phyloP scores from a whole-genome alignment of 2,113 vertebrate species.

The Turnix velox region DNA sequence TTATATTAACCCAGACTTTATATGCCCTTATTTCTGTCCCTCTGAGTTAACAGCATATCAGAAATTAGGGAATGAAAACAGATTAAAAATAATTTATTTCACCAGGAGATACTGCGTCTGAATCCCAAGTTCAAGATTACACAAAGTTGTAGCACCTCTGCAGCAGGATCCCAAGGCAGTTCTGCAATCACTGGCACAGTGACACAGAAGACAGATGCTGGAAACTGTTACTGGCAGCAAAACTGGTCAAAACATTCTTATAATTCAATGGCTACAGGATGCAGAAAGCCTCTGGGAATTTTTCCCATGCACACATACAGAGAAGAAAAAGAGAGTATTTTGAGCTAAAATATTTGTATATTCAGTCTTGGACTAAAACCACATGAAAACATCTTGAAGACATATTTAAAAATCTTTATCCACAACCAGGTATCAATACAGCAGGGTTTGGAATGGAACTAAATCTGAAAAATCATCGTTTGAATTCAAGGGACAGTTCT shows the following conservation, averaged over 20 bases:
- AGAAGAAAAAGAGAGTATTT: neutral
- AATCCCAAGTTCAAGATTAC: neutral
- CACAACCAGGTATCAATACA: neutral
- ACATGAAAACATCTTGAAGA: neutral
- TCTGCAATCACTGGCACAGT: neutral
- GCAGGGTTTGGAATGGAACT: neutral
- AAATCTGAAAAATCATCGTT: neutral
- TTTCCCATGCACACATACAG: neutral
- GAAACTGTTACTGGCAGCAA: neutral
- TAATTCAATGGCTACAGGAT: neutral
- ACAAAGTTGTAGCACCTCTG: neutral
- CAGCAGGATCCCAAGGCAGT: neutral
- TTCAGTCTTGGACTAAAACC: neutral
- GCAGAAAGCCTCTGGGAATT: neutral
- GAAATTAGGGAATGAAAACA: neutral
- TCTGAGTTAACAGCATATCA: neutral
- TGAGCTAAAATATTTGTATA: neutral
- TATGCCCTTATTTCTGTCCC: neutral
- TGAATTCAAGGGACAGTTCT: neutral
- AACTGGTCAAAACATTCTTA: neutral
- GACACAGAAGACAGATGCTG: neutral
- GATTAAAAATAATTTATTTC: fast-evolving
- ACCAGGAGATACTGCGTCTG: neutral
- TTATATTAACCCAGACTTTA: neutral
- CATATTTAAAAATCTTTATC: neutral